Conservation (phyloP, 2,113 vertebrate genomes). For the Psephotus haematonotus region DNA sequence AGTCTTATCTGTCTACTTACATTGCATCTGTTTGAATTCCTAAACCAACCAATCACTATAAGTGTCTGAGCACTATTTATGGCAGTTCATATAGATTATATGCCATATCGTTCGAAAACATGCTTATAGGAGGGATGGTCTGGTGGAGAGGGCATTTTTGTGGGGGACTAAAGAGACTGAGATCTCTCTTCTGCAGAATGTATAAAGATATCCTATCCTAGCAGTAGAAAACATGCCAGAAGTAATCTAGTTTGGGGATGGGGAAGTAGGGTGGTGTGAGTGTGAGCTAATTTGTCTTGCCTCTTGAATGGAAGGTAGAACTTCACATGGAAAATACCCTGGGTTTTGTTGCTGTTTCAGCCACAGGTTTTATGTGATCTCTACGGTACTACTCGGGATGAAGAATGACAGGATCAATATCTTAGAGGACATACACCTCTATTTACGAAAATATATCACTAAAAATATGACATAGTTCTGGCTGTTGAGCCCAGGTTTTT, state of each 20-base stretch:
- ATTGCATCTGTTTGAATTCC: not conserved
- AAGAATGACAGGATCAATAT: not conserved
- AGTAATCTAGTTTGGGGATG: not conserved
- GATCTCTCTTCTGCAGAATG: not conserved
- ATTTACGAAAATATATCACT: not conserved
- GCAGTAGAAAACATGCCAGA: not conserved
- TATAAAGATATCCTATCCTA: not conserved
- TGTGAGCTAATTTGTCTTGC: not conserved
- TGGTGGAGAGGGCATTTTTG: not conserved
- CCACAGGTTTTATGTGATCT: not conserved
- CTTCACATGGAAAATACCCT: not conserved
- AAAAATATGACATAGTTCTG: not conserved
- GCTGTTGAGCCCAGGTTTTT: not conserved
- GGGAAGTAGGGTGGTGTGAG: fast-evolving
- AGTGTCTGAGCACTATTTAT: not conserved
- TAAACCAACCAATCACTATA: not conserved
- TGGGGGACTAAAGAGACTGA: not conserved
- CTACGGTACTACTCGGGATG: not conserved
- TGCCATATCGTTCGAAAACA: not conserved
- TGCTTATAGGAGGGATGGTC: not conserved
- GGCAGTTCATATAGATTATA: not conserved
- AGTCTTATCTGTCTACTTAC: not conserved
- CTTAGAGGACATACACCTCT: not conserved
- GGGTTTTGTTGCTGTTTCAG: not conserved
- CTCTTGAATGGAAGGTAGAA: not conserved